These are phyloP conservation scores for Chrysomela aeneicollis DNA, from an alignment of 2,888 invertebrate species.

Conservation along the genomic window DNA sequence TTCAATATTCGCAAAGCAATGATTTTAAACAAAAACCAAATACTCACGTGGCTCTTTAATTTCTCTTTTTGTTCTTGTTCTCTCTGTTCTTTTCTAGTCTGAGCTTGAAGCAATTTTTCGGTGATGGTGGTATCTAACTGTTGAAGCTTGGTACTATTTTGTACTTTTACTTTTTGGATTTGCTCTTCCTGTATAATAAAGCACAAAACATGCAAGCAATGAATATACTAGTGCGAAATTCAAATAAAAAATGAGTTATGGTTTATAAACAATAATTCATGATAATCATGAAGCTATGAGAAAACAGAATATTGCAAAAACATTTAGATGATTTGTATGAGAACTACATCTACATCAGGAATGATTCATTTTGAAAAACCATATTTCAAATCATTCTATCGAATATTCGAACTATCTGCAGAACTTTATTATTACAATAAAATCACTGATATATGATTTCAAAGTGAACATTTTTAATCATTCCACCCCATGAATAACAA, in stretches of 20 bases:
- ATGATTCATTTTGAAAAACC: too few relatives aligned
- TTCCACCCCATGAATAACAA: too few relatives aligned
- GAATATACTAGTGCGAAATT: slow-evolving; percentile 36
- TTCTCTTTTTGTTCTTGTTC: slow-evolving; percentile 82
- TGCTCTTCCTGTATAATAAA: slow-evolving; percentile 72
- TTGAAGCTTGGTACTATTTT: slow-evolving; percentile 72
- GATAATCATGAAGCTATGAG: too few relatives aligned
- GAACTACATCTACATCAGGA: too few relatives aligned
- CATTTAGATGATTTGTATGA: too few relatives aligned
- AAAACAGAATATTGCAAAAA: too few relatives aligned
- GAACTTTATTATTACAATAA: too few relatives aligned
- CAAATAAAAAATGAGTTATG: not conserved
- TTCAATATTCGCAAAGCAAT: not conserved
- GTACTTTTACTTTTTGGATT: slow-evolving; percentile 74
- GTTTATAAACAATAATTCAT: not conserved
- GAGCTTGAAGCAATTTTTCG: slow-evolving; percentile 72
- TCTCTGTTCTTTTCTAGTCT: slow-evolving; percentile 75
- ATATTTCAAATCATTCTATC: too few relatives aligned
- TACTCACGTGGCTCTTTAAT: slow-evolving; percentile 78
- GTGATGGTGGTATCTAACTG: slow-evolving; percentile 75
- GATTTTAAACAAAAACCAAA: not conserved
- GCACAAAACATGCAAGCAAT: slow-evolving; percentile 53
- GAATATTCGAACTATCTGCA: too few relatives aligned
- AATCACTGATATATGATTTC: too few relatives aligned
- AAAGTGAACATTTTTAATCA: too few relatives aligned